These are phyloP conservation scores for Bostrychus sinensis DNA, from an alignment of 2,113 vertebrate genomes.

Conservation along the genomic window DNA sequence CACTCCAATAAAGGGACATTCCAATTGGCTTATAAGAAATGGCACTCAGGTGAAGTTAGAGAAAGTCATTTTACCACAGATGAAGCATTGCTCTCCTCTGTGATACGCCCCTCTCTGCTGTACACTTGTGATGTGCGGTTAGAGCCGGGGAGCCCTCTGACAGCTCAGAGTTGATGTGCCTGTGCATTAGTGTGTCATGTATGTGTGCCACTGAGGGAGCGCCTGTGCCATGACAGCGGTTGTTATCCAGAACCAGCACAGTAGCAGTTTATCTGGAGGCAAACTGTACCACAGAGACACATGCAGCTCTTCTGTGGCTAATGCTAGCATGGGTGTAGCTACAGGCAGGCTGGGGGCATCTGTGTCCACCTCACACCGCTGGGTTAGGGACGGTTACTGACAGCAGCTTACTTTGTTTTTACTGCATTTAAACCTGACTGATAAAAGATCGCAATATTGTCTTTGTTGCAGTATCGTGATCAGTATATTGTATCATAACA, in stretches of 20 bases:
- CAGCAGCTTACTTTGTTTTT: too few relatives aligned
- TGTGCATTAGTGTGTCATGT: slow-evolving; percentile 28
- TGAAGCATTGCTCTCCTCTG: slow-evolving; percentile 5
- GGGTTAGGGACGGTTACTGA: slow-evolving; percentile 18
- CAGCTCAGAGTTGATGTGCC: slow-evolving; percentile 75
- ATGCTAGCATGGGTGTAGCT: slow-evolving; percentile 11
- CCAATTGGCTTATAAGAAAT: too few relatives aligned
- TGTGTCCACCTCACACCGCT: slow-evolving; percentile 23
- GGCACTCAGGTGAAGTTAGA: too few relatives aligned
- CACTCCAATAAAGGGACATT: too few relatives aligned
- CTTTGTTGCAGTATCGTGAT: too few relatives aligned
- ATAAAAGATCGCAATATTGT: too few relatives aligned
- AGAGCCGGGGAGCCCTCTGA: slow-evolving; percentile 85
- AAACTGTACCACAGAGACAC: slow-evolving; percentile 31
- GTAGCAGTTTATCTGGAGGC: slow-evolving; percentile 48
- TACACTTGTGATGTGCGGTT: slow-evolving; percentile 81
- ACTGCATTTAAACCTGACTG: too few relatives aligned
- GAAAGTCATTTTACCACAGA: too few relatives aligned
- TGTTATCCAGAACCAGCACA: slow-evolving; percentile 52
- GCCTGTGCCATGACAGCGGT: slow-evolving; percentile 46
- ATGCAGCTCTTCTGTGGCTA: slow-evolving; percentile 37
- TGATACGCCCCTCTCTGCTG: slow-evolving; percentile 15
- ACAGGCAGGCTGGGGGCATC: slow-evolving; percentile 17
- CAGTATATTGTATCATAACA: too few relatives aligned
- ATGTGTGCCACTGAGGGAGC: slow-evolving; percentile 28